Percentiles rank a stretch among this genome's conserved stretches.
phyloP scores from a whole-genome alignment of 2,888 invertebrate genomes.

The Teinopalpus imperialis region DNA sequence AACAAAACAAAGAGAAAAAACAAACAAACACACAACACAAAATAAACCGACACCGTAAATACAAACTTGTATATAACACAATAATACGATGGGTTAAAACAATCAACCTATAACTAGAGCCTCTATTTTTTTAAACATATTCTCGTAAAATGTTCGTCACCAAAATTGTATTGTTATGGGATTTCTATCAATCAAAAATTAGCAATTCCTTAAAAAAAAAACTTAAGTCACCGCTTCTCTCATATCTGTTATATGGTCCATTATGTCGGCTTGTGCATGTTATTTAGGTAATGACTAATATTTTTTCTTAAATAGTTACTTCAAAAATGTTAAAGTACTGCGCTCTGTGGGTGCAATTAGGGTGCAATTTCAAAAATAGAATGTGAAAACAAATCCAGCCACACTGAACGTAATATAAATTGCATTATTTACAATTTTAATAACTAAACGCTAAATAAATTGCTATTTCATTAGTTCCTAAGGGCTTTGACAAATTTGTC shows the following conservation, averaged over 20 bases:
- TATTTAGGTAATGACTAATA: slow-evolving; percentile 56
- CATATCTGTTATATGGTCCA: slow-evolving; percentile 38
- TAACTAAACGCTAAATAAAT: slow-evolving; percentile 53
- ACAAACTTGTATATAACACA: slow-evolving; percentile 18
- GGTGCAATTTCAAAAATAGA: slow-evolving; percentile 24
- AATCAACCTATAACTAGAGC: slow-evolving; percentile 25
- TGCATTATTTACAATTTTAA: slow-evolving; percentile 67
- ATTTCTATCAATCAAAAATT: slow-evolving; percentile 4
- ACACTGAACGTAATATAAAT: slow-evolving; percentile 33
- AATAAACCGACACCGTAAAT: slow-evolving; percentile 24
- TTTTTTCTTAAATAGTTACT: slow-evolving; percentile 52
- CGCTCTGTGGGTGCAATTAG: slow-evolving; percentile 54
- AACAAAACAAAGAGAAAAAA: slow-evolving; percentile 16
- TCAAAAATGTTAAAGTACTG: slow-evolving; percentile 57
- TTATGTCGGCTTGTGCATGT: slow-evolving; percentile 49
- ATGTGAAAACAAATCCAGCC: slow-evolving; percentile 12
- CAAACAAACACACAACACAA: slow-evolving; percentile 21
- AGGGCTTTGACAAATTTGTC: slow-evolving; percentile 47
- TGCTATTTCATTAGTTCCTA: slow-evolving; percentile 46
- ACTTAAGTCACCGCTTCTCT: slow-evolving; percentile 17
- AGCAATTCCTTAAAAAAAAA: background rate
- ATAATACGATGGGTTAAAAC: slow-evolving; percentile 24
- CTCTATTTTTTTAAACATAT: slow-evolving; percentile 19
- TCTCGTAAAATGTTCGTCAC: slow-evolving; percentile 12
- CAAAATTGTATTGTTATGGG: slow-evolving; percentile 8